phyloP scores from a whole-genome alignment of 2,113 vertebrate species.

The Potamarius usumacintae region DNA sequence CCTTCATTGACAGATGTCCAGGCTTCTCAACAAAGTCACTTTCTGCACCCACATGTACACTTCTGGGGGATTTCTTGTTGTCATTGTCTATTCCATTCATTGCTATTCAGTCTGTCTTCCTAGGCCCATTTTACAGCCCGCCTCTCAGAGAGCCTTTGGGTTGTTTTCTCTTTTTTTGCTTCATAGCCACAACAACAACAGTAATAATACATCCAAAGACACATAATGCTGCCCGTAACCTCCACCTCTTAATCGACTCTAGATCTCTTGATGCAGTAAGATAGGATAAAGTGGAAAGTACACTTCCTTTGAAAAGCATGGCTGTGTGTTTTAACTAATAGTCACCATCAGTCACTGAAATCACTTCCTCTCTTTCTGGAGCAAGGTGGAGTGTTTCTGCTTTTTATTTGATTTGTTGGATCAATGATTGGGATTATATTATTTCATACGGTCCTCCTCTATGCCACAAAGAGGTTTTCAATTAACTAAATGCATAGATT shows the following conservation, averaged over 20 bases:
- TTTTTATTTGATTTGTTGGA: slow-evolving; percentile 73
- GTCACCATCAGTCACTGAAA: slow-evolving; percentile 59
- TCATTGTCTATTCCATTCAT: too few species aligned
- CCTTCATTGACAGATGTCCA: too few species aligned
- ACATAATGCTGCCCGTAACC: neutral
- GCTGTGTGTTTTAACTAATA: slow-evolving; percentile 58
- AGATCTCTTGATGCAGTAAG: slow-evolving; percentile 21
- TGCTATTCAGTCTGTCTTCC: too few species aligned
- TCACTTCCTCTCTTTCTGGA: slow-evolving; percentile 62
- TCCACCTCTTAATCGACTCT: slow-evolving; percentile 6
- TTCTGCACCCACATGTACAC: too few species aligned
- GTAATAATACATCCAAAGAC: neutral
- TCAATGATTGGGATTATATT: slow-evolving; percentile 73
- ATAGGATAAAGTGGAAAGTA: slow-evolving; percentile 7
- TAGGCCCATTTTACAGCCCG: too few species aligned
- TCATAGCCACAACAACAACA: neutral
- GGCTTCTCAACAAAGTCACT: too few species aligned
- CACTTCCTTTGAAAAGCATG: slow-evolving; percentile 39
- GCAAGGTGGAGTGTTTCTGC: slow-evolving; percentile 63
- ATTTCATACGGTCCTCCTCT: slow-evolving; percentile 61
- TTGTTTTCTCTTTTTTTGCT: too few species aligned
- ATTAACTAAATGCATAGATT: slow-evolving; percentile 82
- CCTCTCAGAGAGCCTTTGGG: too few species aligned
- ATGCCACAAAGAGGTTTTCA: slow-evolving; percentile 76
- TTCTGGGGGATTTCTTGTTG: too few species aligned